Base-by-base conservation (phyloP, 2,797 vertebrate species). In the Emydoidea blandingii region DNA sequence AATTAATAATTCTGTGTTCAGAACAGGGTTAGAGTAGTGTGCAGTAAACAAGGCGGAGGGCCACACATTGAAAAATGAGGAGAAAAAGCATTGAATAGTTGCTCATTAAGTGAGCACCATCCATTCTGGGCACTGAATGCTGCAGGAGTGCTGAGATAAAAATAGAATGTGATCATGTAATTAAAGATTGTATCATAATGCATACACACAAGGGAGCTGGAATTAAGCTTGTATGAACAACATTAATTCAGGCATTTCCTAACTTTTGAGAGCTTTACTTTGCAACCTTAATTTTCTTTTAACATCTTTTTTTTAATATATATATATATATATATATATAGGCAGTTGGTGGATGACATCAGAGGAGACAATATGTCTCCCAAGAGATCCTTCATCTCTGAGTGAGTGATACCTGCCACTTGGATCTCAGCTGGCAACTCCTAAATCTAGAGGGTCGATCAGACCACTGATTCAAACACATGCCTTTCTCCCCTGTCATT, bases 231-330 rank as follows among this genome's bases (percentile, higher is more conserved):
- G 68, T 18, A 89, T 27, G 0, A 2, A 14, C 16, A 41, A 1
- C 27, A 53, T 23, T 78, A 86, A 53, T 68, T 68, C 15, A 12
- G 87, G 54, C 47, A 81, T 16, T 59, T 90, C 57, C 37, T 79
- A 79, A 65, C 16, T 29, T 57, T 86, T 65, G 53, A 88, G 50
- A 80, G 83, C 82, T 87, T 95, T 16, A 80, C 89, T 88, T 85
- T 59, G 47, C 91, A 88, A 29, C 5, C 0, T 92, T 37, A 62
- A 56, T 84, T 90, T 93, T 87, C 49, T 79, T 54, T 74, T 12
- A 83, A 68, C 81, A 91, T 59, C 87, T 62, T 72, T 37, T 76
- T 87, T 96, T 91, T 87, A 27, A 93, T 83, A 49, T 89, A n/a
- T 53, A 81, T 47, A 3, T 47, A 44, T 44, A 8, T 44, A 44